Conservation (phyloP, 2,888 invertebrate genomes). For the Agrypnus murinus region DNA sequence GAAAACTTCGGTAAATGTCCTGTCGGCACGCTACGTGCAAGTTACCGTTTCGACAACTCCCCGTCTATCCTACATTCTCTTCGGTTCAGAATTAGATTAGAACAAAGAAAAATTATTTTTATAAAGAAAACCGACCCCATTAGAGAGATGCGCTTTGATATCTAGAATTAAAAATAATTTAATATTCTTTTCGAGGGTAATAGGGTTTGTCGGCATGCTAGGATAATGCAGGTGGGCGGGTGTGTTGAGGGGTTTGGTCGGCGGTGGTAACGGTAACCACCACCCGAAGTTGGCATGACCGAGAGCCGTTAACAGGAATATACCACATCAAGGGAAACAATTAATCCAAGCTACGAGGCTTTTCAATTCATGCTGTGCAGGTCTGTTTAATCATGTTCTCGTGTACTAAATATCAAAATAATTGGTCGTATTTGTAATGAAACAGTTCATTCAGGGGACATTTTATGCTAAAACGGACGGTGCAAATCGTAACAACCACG, state of each 20-base stretch:
- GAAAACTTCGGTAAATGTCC: conserved; percentile 35
- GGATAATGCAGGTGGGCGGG: conserved; percentile 27
- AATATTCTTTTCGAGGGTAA: conserved; percentile 19
- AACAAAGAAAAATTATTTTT: conserved; percentile 18
- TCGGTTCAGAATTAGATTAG: conserved; percentile 12
- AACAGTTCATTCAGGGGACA: conserved; percentile 33
- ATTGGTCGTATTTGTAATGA: conserved; percentile 44
- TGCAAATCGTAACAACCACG: conserved; percentile 14
- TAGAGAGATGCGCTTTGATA: conserved; percentile 21
- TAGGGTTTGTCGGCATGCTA: conserved; percentile 14
- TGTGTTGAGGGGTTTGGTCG: conserved; percentile 9
- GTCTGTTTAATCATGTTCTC: conserved; percentile 47
- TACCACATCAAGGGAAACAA: conserved; percentile 54
- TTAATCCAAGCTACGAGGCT: conserved; percentile 54
- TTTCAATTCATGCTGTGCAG: conserved; percentile 48
- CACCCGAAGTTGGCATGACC: conserved; percentile 56
- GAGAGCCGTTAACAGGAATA: conserved; percentile 54
- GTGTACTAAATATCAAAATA: conserved; percentile 42
- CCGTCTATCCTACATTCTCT: conserved; percentile 3
- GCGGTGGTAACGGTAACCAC: conserved; percentile 19
- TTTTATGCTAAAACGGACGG: conserved; percentile 11
- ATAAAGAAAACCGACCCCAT: conserved; percentile 6
- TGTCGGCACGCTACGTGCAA: conserved; percentile 33
- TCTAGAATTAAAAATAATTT: conserved; percentile 32
- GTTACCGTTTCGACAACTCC: conserved; percentile 4